Evolutionary conservation across 2,888 invertebrate species (phyloP).

Genomic region (Acleris cristana): DNA sequence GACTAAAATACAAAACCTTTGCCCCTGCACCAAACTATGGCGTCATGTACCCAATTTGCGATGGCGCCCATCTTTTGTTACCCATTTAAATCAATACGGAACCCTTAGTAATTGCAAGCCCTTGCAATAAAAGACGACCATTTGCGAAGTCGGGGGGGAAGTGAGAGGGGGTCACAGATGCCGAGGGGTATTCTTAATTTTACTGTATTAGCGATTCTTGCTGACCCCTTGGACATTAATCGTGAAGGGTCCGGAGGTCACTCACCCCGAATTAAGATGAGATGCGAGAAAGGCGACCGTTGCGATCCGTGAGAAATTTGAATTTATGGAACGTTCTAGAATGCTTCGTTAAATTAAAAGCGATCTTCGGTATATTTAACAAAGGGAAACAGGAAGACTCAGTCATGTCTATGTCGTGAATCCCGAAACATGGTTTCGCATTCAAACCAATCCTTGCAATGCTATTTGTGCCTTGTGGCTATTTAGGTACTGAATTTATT

Average conservation of each 20-base stretch:
- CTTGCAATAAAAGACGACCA: constrained; percentile 33
- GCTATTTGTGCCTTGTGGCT: too few relatives aligned
- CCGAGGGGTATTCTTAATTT: constrained; percentile 80
- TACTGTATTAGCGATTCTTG: constrained; percentile 76
- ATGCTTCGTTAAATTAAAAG: too few relatives aligned
- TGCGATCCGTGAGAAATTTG: constrained; percentile 38
- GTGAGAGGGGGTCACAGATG: constrained; percentile 66
- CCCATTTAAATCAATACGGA: constrained; percentile 32
- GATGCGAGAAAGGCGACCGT: constrained; percentile 60
- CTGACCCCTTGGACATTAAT: constrained; percentile 78
- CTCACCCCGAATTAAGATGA: constrained; percentile 76
- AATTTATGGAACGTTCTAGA: constrained; percentile 6
- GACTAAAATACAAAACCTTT: too few relatives aligned
- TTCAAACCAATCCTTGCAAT: too few relatives aligned
- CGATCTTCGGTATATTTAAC: too few relatives aligned
- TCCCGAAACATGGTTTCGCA: too few relatives aligned
- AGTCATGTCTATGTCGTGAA: too few relatives aligned
- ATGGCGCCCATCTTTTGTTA: constrained; percentile 22
- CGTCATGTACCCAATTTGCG: constrained; percentile 13
- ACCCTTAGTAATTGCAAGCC: constrained; percentile 15
- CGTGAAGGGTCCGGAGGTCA: constrained; percentile 75
- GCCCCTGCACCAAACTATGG: constrained; percentile 4
- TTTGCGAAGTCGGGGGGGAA: constrained; percentile 29
- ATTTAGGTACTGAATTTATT: too few relatives aligned
- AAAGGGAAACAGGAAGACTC: too few relatives aligned